These are phyloP conservation scores for Spodoptera picta DNA, from an alignment of 2,888 invertebrate species.

Conservation along the genomic window DNA sequence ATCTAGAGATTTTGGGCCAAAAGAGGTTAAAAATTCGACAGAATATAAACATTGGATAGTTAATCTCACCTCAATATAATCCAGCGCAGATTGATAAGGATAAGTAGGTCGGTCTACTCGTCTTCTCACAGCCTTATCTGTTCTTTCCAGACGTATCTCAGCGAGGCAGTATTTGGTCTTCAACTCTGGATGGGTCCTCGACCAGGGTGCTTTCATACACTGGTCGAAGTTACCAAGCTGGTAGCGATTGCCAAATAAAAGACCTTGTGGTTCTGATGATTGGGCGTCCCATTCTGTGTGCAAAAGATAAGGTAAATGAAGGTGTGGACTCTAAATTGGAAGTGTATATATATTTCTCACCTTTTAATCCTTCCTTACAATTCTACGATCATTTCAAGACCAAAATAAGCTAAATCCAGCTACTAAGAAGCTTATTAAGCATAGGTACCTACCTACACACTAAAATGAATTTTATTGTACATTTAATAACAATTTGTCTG, in stretches of 20 bases:
- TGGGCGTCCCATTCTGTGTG: constrained; percentile 90
- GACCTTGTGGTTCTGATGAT: constrained; percentile 87
- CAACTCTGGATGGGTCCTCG: constrained; percentile 67
- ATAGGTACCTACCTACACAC: too few species aligned
- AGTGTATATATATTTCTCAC: too few species aligned
- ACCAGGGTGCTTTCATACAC: constrained; percentile 82
- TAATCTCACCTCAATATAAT: constrained; percentile 78
- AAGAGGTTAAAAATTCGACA: too few species aligned
- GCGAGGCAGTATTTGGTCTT: constrained; percentile 85
- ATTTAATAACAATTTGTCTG: too few species aligned
- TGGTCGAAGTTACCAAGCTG: constrained; percentile 90
- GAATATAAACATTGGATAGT: too few species aligned
- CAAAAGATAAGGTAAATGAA: neutral
- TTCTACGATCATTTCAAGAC: too few species aligned
- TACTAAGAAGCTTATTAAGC: too few species aligned
- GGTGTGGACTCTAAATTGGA: too few species aligned
- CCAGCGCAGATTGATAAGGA: constrained; percentile 81
- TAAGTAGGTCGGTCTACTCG: constrained; percentile 64
- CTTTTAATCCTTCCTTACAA: too few species aligned
- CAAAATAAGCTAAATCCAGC: too few species aligned
- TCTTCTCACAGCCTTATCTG: constrained; percentile 66
- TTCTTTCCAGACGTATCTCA: constrained; percentile 78
- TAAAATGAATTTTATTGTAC: too few species aligned
- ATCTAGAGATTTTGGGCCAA: too few species aligned
- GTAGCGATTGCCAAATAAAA: constrained; percentile 87